phyloP scores from a whole-genome alignment of 2,113 vertebrate species.

The Zosterops pallidus region DNA sequence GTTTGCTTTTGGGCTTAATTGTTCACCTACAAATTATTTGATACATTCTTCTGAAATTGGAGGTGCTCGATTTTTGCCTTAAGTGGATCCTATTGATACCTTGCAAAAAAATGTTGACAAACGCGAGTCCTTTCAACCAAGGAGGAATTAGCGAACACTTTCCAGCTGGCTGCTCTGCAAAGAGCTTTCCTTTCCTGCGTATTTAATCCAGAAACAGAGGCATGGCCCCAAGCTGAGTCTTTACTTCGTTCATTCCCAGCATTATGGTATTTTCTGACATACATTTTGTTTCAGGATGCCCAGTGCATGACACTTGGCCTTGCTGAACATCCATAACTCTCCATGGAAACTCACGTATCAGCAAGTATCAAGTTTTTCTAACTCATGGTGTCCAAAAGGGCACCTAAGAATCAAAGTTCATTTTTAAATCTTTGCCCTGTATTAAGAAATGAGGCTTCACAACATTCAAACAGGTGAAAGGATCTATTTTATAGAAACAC shows the following conservation, averaged over 20 bases:
- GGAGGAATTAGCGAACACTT: neutral
- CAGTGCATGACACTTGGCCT: neutral
- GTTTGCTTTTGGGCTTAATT: neutral
- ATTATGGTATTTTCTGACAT: neutral
- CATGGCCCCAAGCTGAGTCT: neutral
- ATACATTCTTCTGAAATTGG: neutral
- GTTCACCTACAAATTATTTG: neutral
- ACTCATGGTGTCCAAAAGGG: neutral
- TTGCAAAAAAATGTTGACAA: neutral
- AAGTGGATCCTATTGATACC: neutral
- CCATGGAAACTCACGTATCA: neutral
- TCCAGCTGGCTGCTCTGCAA: neutral
- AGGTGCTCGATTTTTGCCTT: neutral
- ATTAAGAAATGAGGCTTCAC: neutral
- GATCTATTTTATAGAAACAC: neutral
- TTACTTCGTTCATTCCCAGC: neutral
- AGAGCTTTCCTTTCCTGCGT: neutral
- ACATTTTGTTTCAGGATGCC: neutral
- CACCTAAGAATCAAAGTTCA: neutral
- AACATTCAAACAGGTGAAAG: neutral
- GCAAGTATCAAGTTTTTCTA: neutral
- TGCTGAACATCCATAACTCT: neutral
- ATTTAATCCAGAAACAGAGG: neutral
- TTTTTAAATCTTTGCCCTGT: neutral
- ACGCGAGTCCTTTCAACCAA: rapidly evolving